These are phyloP conservation scores for Theocolax elegans DNA, from an alignment of 1,140 invertebrate genomes.

Conservation along the genomic window DNA sequence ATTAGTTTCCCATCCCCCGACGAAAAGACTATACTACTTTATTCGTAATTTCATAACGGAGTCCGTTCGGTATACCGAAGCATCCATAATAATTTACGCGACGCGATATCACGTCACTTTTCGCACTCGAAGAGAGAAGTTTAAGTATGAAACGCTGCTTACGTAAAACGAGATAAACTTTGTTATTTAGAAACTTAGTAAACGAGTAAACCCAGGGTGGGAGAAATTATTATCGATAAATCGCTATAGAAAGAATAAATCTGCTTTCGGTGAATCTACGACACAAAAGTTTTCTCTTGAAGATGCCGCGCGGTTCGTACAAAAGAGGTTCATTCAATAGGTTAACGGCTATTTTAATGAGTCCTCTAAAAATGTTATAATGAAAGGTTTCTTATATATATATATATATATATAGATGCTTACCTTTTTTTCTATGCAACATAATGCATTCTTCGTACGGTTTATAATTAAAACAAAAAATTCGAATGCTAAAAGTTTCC, in stretches of 20 bases:
- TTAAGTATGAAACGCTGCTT: not conserved
- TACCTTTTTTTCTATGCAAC: too few species aligned
- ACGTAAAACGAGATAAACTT: constrained; percentile 23
- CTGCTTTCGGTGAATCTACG: constrained; percentile 17
- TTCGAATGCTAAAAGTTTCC: constrained; percentile 10
- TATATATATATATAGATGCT: not conserved
- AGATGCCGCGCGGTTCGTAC: constrained; percentile 1
- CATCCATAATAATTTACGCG: constrained; percentile 14
- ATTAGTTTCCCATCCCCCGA: not conserved
- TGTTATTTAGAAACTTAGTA: constrained; percentile 23
- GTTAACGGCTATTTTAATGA: constrained; percentile 22
- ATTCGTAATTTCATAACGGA: constrained; percentile 11
- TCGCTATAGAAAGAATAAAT: constrained; percentile 18
- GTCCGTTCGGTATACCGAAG: not conserved
- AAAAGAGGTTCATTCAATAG: not conserved
- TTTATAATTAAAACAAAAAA: constrained; percentile 12
- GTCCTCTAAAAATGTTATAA: constrained; percentile 14
- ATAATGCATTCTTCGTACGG: constrained; percentile 6
- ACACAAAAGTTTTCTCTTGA: constrained; percentile 13
- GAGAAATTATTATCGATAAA: constrained; percentile 31
- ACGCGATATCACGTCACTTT: constrained; percentile 2
- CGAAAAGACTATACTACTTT: not conserved
- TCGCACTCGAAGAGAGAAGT: not conserved
- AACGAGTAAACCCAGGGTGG: not conserved
- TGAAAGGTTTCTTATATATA: constrained; percentile 1